Conservation (phyloP, 2,113 vertebrate species). For the Cephalopterus ornatus region DNA sequence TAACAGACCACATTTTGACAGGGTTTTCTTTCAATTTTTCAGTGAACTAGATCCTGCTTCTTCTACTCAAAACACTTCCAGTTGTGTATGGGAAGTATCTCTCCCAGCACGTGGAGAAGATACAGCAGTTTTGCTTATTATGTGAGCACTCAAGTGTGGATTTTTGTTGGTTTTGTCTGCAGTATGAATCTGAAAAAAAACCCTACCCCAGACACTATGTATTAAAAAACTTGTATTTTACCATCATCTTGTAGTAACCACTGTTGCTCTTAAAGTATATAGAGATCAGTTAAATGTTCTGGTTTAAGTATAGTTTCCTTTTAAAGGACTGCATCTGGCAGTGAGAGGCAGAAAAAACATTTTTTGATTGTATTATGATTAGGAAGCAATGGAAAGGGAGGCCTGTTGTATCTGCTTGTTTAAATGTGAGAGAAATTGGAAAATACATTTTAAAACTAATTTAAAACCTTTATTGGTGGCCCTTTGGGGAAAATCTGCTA, state of each 20-base stretch:
- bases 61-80: not conserved
- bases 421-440: not conserved
- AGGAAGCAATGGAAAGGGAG: not conserved
- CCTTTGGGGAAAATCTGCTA: not conserved
- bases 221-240: not conserved
- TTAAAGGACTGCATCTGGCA: not conserved
- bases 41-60: not conserved
- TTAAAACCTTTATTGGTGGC: not conserved
- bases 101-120: not conserved
- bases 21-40: not conserved
- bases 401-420: not conserved
- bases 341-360: not conserved
- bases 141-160: not conserved
- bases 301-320: not conserved
- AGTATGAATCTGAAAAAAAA: not conserved
- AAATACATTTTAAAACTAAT: not conserved
- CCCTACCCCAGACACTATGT: not conserved
- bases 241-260: not conserved
- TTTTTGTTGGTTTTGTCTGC: not conserved
- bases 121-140: not conserved
- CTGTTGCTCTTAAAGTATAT: not conserved
- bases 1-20: not conserved
- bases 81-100: not conserved
- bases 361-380: not conserved
- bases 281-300: not conserved